phyloP scores from a whole-genome alignment of 2,797 vertebrate genomes.

The Cirrhinus mrigala region DNA sequence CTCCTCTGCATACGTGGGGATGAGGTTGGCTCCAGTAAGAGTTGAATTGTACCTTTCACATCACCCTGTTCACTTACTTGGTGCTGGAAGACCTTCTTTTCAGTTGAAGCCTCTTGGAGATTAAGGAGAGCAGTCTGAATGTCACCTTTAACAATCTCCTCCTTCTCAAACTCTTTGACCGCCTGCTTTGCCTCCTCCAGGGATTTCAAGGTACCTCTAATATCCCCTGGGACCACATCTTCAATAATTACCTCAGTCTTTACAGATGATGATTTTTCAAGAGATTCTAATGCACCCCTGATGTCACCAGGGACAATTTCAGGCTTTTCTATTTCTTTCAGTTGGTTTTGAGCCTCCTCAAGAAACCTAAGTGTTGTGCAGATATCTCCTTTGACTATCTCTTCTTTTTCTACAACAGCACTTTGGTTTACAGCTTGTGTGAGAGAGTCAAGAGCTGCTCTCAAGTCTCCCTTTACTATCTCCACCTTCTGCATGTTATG shows the following conservation, averaged over 20 bases:
- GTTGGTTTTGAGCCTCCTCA: slow-evolving; percentile 81
- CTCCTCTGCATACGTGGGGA: slow-evolving; percentile 73
- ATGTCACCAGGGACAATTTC: slow-evolving; percentile 85
- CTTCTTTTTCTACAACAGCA: slow-evolving; percentile 83
- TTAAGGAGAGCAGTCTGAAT: slow-evolving; percentile 76
- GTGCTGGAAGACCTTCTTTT: slow-evolving; percentile 78
- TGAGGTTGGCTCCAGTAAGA: slow-evolving; percentile 77
- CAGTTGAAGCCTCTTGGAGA: slow-evolving; percentile 76
- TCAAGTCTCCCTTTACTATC: slow-evolving; percentile 88
- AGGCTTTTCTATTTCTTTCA: slow-evolving; percentile 83
- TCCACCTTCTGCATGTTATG: slow-evolving; percentile 81
- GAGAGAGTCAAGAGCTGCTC: slow-evolving; percentile 84
- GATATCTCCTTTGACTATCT: slow-evolving; percentile 85
- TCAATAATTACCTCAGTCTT: slow-evolving; percentile 82
- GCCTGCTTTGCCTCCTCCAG: slow-evolving; percentile 84
- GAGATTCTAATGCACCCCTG: slow-evolving; percentile 83
- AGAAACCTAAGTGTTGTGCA: slow-evolving; percentile 83
- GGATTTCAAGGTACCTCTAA: slow-evolving; percentile 85
- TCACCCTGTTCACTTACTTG: slow-evolving; percentile 80
- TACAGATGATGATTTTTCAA: slow-evolving; percentile 84
- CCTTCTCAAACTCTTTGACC: slow-evolving; percentile 83
- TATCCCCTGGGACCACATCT: slow-evolving; percentile 84
- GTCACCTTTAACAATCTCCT: slow-evolving; percentile 79
- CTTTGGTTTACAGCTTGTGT: slow-evolving; percentile 85
- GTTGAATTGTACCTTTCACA: slow-evolving; percentile 80